A percentile compares a stretch with the other conserved stretches of the same genome.
phyloP scores from a whole-genome alignment of 2,888 invertebrate species.

The Phragmatobia fuliginosa region DNA sequence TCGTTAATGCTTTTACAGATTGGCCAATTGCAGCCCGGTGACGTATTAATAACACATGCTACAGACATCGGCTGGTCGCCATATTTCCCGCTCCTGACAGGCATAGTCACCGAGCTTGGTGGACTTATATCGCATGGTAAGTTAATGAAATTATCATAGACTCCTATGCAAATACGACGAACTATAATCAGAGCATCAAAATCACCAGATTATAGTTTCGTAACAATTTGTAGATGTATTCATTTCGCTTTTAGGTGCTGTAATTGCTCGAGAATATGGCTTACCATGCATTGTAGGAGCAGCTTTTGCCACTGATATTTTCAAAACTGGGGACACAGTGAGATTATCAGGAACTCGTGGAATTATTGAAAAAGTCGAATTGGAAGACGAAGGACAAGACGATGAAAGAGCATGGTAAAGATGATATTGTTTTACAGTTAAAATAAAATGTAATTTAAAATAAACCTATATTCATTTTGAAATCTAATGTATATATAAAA shows the following conservation, averaged over 20 bases:
- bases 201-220: not conserved
- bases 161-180: too few relatives aligned
- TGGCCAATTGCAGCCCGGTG: conserved; percentile 86
- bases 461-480: too few relatives aligned
- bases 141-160: too few relatives aligned
- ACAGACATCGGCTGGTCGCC: conserved; percentile 96
- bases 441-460: too few relatives aligned
- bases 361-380: conserved; percentile 67
- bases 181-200: not conserved
- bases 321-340: conserved; percentile 89
- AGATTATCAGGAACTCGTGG: conserved; percentile 84
- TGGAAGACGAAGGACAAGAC: conserved; percentile 44
- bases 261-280: conserved; percentile 94
- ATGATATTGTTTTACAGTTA: too few relatives aligned
- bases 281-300: conserved; percentile 94
- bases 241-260: conserved; percentile 87
- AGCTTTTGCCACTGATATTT: conserved; percentile 88
- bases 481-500: too few relatives aligned
- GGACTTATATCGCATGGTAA: conserved; percentile 91
- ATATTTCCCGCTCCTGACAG: conserved; percentile 92
- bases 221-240: not conserved
- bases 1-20: conserved; percentile 60
- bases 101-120: conserved; percentile 93
- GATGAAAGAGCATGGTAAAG: conserved; percentile 21
- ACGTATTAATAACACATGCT: conserved; percentile 91